Evolutionary conservation across 2,888 invertebrate species (phyloP), one percentile per base, ranked within the genome.

Genomic region (Heteropelma amictum): DNA sequence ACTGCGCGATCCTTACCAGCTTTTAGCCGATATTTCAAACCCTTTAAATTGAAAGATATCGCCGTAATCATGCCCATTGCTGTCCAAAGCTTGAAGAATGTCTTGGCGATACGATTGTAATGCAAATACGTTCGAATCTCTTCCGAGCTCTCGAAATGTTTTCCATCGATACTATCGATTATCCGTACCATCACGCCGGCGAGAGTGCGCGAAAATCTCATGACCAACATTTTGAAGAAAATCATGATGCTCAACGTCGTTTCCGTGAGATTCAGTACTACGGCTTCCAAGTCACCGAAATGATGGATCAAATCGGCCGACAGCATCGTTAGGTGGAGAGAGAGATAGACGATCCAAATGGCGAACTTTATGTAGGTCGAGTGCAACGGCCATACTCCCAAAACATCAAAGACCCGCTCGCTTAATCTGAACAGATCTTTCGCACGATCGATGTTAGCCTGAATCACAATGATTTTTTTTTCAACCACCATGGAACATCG

Each of bases 341-440:
- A 17, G 21, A 60, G 33, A 17, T 69, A 69, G 3, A 69, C 10
- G 2, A 42, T 12, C 58, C 69, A 69, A 1, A 61, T 7, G 6
- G 49, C 33, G 21, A 38, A 56, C 21, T 40, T 56, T 10, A 56
- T 40, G 56, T 56, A 56, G 26, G 14, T 14, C 1, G 40, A 60
- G 19, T 60, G 30, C 12, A 69, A 21, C 7, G 69, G 69, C 69
- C 69, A 69, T 26, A 69, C 26, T 23, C 69, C 69, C 12, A 60
- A 23, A 7, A 58, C 33, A 4, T 40, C 8, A 40, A 68, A 60
- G n/a, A 58, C 58, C 47, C 38, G 17, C 14, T 60, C 58, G 30
- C 49, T 68, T 58, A 58, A 68, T 2, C 8, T 8, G 38, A 38
- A 54, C 12, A 38, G 35, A 38, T 35, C 12, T 40, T 56, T 56